Conservation (phyloP, 1,140 invertebrate species). For the Leptopilina boulardi region DNA sequence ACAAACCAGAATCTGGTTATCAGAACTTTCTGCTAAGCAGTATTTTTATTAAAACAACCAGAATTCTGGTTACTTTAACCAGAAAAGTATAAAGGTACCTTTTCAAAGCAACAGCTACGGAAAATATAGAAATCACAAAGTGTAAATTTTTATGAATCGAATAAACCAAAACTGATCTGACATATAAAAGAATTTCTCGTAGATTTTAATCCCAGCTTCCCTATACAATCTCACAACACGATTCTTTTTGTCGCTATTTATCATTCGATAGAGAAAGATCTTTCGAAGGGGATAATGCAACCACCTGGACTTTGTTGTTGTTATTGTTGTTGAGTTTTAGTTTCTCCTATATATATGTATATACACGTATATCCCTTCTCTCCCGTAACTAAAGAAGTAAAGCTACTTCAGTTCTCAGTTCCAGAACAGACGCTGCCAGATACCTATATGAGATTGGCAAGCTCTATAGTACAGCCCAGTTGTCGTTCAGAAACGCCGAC, state of each 20-base stretch:
- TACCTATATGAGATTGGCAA: slow-evolving; percentile 67
- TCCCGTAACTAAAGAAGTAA: slow-evolving; percentile 39
- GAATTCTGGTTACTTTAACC: no score
- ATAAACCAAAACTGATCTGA: background rate
- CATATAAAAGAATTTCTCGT: background rate
- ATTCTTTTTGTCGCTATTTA: slow-evolving; percentile 34
- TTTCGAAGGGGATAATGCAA: slow-evolving; percentile 46
- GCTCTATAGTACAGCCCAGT: slow-evolving; percentile 65
- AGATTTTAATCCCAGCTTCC: slow-evolving; percentile 22
- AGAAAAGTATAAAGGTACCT: no score
- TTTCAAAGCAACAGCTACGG: no score
- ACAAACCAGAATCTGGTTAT: no score
- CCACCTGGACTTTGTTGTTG: slow-evolving; percentile 47
- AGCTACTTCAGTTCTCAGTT: slow-evolving; percentile 49
- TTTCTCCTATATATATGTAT: slow-evolving; percentile 42
- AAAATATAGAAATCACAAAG: no score
- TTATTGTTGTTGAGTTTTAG: slow-evolving; percentile 23
- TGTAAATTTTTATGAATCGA: no score
- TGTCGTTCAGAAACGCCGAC: slow-evolving; percentile 62
- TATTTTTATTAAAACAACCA: no score
- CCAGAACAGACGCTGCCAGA: slow-evolving; percentile 52
- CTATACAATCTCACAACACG: background rate
- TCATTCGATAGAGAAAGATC: slow-evolving; percentile 33
- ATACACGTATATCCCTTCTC: slow-evolving; percentile 47
- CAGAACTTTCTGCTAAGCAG: no score